These are phyloP conservation scores for Eurytemora carolleeae DNA, from an alignment of 1,140 invertebrate genomes.

Conservation along the genomic window DNA sequence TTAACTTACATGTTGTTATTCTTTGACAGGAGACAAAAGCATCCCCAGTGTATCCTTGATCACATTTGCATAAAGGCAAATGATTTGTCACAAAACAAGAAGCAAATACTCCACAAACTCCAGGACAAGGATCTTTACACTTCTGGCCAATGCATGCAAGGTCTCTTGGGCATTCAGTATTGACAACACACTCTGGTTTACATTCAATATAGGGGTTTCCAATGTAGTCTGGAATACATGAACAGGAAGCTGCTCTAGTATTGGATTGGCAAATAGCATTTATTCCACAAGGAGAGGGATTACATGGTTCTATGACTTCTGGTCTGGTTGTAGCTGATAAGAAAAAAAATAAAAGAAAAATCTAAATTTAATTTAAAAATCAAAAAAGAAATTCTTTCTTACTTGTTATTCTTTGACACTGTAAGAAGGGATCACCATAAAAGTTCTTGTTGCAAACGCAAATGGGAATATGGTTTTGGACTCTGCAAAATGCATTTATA, in stretches of 20 bases:
- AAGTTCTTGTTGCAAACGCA: conserved; percentile 23
- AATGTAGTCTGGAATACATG: conserved; percentile 39
- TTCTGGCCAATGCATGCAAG: conserved; percentile 51
- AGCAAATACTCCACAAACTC: conserved; percentile 30
- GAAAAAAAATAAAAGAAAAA: conserved; percentile 40
- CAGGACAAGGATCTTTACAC: conserved; percentile 52
- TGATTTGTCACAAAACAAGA: conserved; percentile 23
- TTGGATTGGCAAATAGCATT: conserved; percentile 31
- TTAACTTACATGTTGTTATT: conserved; percentile 14
- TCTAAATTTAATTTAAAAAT: neutral
- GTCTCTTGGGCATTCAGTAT: conserved; percentile 47
- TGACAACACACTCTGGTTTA: conserved; percentile 32
- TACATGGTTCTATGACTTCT: conserved; percentile 38
- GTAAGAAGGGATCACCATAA: conserved; percentile 21
- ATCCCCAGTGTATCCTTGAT: conserved; percentile 22
- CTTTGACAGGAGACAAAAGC: conserved; percentile 41
- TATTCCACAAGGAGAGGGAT: conserved; percentile 37
- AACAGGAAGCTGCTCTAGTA: conserved; percentile 17
- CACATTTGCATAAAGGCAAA: conserved; percentile 22
- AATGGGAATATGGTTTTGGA: neutral
- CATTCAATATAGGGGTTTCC: conserved; percentile 30
- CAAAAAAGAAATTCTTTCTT: neutral
- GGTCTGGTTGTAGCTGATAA: neutral
- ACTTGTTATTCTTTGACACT: conserved; percentile 14
- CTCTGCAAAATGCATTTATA: neutral